Percentiles rank a stretch among this genome's conserved stretches.
These are phyloP conservation scores for Megaceryle torquata DNA, from an alignment of 2,113 vertebrate species.

Conservation along the genomic window DNA sequence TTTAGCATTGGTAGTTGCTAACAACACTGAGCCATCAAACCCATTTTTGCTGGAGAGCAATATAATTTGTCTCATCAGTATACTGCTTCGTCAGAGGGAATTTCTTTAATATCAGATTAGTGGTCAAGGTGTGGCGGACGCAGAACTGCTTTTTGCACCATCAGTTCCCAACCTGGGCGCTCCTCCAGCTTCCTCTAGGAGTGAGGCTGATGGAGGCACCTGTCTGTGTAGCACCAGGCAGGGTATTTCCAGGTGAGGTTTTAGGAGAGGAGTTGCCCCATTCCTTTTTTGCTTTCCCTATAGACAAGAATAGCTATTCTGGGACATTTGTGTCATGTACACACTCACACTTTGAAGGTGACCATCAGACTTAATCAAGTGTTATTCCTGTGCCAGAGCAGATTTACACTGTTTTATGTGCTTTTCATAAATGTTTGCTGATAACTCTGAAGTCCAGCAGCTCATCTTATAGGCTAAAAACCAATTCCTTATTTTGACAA, in stretches of 20 bases:
- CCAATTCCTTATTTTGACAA: background rate
- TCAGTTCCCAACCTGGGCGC: background rate
- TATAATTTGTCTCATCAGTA: fast-evolving
- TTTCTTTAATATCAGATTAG: background rate
- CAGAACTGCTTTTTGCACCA: background rate
- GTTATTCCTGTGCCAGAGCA: background rate
- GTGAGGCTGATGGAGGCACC: background rate
- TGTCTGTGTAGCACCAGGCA: background rate
- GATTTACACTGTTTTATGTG: background rate
- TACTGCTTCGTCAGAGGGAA: background rate
- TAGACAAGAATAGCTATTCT: background rate
- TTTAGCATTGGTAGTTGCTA: background rate
- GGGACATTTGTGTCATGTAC: background rate
- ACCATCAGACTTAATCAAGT: background rate
- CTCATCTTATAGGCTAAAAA: background rate
- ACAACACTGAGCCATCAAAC: background rate
- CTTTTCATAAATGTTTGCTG: background rate
- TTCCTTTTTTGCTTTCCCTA: background rate
- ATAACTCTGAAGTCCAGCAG: background rate
- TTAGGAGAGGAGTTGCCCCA: background rate
- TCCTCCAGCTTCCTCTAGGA: background rate
- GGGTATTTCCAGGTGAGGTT: background rate
- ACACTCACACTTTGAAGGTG: background rate
- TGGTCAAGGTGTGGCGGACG: fast-evolving
- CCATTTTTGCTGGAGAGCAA: background rate